Conservation (phyloP, 1,140 invertebrate genomes). For the Macrotrachela quadricornifera region DNA sequence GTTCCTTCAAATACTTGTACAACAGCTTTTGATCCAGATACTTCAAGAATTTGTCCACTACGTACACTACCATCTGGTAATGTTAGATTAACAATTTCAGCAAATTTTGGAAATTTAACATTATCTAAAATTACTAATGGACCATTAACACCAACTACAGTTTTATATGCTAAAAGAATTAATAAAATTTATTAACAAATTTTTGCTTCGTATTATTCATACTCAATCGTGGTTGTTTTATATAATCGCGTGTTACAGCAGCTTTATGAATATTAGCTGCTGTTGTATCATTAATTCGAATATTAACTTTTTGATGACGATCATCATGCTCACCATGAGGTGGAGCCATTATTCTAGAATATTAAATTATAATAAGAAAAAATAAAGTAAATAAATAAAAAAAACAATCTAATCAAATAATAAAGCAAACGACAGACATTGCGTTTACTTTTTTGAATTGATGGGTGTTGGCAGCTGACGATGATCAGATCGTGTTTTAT, state of each 20-base stretch:
- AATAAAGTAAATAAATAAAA: too few relatives aligned
- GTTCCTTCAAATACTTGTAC: slow-evolving; percentile 92
- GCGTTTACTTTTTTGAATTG: too few relatives aligned
- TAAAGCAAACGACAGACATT: too few relatives aligned
- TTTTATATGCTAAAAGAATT: slow-evolving; percentile 64
- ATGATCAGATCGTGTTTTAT: too few relatives aligned
- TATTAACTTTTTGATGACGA: too few relatives aligned
- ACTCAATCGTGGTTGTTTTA: slow-evolving; percentile 88
- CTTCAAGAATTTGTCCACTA: slow-evolving; percentile 83
- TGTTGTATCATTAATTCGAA: not conserved
- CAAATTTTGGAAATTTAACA: slow-evolving; percentile 87
- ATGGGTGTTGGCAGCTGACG: too few relatives aligned
- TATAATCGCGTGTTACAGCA: slow-evolving; percentile 80
- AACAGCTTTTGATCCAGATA: slow-evolving; percentile 83
- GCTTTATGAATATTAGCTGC: slow-evolving; percentile 29
- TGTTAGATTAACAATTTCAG: slow-evolving; percentile 77
- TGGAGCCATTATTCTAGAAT: too few relatives aligned
- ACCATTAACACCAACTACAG: slow-evolving; percentile 88
- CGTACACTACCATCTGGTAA: slow-evolving; percentile 73
- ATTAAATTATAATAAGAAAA: too few relatives aligned
- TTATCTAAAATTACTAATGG: slow-evolving; percentile 88
- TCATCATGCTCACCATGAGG: too few relatives aligned
- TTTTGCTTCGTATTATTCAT: slow-evolving; percentile 35
- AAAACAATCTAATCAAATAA: too few relatives aligned
- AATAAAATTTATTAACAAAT: not conserved